Evolutionary conservation across 2,888 invertebrate genomes (phyloP), one percentile per base, ranked within the genome.

Genomic region (Podabrus alpinus): DNA sequence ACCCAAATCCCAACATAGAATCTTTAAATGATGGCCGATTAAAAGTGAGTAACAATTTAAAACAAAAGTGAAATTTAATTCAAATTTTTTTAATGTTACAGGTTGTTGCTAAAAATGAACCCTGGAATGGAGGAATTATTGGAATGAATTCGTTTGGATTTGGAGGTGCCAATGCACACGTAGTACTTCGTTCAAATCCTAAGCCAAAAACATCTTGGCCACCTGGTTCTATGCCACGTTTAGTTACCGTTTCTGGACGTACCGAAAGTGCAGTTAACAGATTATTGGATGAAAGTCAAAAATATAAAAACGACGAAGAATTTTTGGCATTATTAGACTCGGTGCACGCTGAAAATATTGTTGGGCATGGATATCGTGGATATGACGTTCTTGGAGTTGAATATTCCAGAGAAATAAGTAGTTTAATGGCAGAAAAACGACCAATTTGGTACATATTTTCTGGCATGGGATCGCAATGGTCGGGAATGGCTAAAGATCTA

Each of bases 381-480:
- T 98, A 92, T 88, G 88, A 92, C 16, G 89, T 98, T 70, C 87
- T 97, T 29, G 91, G 92, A 77, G 89, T 89, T 29, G 88, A 85
- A 7, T 82, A 85, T 1, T 85, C 87, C 24, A 87, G 89, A 13
- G 93, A 93, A 83, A 87, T 92, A 1, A 72, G 75, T 11, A 83
- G 84, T 79, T 84, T 85, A 72, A 86, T 87, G 4, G 86, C 88
- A 10, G 93, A 93, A 61, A 90, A 91, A 78, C 91, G 95, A 13
- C 97, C 98, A 0, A 88, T 98, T 72, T 99, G 98, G 96, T 99
- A 92, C 87, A 92, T 99, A 78, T 99, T 97, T 89, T 94, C 97
- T 66, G 99, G 99, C 75, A 99, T 99, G 99, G 99, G 99, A 13
- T 94, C 96, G 61, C 99, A 99, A 88, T 99, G 98, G 98, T 91